These are phyloP conservation scores for Sciurus vulgaris DNA, from an alignment of 2,797 vertebrate species.

Conservation along the genomic window DNA sequence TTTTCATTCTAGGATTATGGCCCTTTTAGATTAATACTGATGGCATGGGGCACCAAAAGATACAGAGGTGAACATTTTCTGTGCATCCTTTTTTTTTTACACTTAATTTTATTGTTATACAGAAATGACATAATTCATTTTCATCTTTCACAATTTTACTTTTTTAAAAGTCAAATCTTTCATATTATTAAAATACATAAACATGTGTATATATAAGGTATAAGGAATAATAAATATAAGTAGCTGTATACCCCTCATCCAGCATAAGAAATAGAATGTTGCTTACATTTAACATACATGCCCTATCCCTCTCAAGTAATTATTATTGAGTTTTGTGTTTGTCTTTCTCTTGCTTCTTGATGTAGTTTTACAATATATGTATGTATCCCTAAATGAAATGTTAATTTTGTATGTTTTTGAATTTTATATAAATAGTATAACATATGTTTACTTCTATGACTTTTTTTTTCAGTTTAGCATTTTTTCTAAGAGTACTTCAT, in stretches of 20 bases:
- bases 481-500: constrained; percentile 44
- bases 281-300: neutral
- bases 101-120: constrained; percentile 67
- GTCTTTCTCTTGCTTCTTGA: constrained; percentile 14
- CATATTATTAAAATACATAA: constrained; percentile 47
- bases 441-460: constrained; percentile 55
- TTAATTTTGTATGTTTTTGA: constrained; percentile 76
- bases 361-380: constrained; percentile 26
- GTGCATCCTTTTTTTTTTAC: constrained; percentile 71
- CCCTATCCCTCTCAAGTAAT: neutral
- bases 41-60: constrained; percentile 50
- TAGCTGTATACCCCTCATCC: neutral
- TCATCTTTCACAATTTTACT: constrained; percentile 66
- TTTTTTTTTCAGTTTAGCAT: constrained; percentile 21
- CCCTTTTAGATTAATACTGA: constrained; percentile 41
- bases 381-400: constrained; percentile 44
- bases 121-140: constrained; percentile 66
- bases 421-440: constrained; percentile 72
- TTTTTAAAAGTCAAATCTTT: constrained; percentile 70
- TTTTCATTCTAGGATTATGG: neutral
- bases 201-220: constrained; percentile 63
- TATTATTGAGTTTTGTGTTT: constrained; percentile 59
- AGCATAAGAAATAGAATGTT: constrained; percentile 27
- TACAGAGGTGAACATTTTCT: constrained; percentile 76
- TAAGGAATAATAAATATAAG: constrained; percentile 54